A percentile compares a stretch with the other conserved stretches of the same genome.
Evolutionary conservation across 1,140 invertebrate species (phyloP).

Genomic region (Sipha flava): DNA sequence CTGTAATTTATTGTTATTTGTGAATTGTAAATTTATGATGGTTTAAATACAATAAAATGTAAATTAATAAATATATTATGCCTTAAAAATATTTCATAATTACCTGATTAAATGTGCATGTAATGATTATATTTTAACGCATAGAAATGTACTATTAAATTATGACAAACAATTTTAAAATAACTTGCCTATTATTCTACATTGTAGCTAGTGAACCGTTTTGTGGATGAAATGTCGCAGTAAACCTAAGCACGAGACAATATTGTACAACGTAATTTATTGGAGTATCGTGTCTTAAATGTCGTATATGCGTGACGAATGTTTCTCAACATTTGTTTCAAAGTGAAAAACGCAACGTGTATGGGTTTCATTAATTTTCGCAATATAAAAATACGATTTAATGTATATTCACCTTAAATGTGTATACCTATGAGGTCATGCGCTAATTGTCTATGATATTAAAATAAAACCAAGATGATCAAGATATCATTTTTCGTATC

Average conservation of each 20-base stretch:
- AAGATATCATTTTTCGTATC: too few species aligned
- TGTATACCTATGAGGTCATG: too few species aligned
- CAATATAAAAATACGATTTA: too few species aligned
- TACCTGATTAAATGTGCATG: neutral
- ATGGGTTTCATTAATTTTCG: too few species aligned
- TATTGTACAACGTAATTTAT: constrained; percentile 6
- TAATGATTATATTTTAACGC: neutral
- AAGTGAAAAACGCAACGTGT: neutral
- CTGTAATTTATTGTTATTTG: too few species aligned
- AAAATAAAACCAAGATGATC: too few species aligned
- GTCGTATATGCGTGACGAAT: constrained; percentile 19
- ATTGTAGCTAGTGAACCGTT: neutral
- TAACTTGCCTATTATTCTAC: neutral
- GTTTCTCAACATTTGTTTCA: neutral
- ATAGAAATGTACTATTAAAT: neutral
- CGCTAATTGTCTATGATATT: too few species aligned
- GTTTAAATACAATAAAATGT: too few species aligned
- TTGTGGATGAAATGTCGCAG: neutral
- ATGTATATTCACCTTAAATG: too few species aligned
- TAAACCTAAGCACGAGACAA: neutral
- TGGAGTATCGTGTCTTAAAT: constrained; percentile 11
- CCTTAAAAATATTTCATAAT: too few species aligned
- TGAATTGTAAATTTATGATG: too few species aligned
- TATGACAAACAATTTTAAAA: neutral
- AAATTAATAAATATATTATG: too few species aligned